Evolutionary conservation across 2,888 invertebrate species (phyloP).

Genomic region (Thera obeliscata): DNA sequence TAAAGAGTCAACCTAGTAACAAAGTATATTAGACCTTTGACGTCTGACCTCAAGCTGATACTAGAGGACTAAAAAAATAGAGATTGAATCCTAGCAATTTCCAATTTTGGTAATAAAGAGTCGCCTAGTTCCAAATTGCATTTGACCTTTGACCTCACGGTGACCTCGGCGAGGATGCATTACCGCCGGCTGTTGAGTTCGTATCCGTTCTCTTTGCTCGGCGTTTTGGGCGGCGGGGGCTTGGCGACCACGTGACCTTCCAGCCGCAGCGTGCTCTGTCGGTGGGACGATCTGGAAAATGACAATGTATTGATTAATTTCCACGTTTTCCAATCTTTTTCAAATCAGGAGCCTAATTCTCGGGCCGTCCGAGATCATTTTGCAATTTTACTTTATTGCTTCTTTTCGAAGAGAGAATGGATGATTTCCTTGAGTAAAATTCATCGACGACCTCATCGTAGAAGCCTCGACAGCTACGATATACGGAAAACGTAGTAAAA

Average conservation of each 20-base stretch:
- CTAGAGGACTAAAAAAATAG: neutral
- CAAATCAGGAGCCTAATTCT: too few relatives aligned
- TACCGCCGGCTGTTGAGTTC: slow-evolving; percentile 78
- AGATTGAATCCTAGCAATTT: neutral
- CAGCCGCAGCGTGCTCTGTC: slow-evolving; percentile 84
- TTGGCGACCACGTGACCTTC: slow-evolving; percentile 85
- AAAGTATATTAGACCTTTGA: neutral
- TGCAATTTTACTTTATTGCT: too few relatives aligned
- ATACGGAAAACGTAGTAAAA: too few relatives aligned
- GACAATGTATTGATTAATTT: neutral
- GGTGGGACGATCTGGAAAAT: slow-evolving; percentile 75
- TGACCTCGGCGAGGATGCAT: slow-evolving; percentile 28
- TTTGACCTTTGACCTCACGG: slow-evolving; percentile 2
- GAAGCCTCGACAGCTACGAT: too few relatives aligned
- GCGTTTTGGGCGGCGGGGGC: slow-evolving; percentile 70
- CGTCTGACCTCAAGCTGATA: neutral
- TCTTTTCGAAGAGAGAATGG: too few relatives aligned
- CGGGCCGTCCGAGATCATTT: too few relatives aligned
- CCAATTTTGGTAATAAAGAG: neutral
- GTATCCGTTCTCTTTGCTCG: slow-evolving; percentile 78
- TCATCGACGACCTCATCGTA: too few relatives aligned
- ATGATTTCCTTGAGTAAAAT: too few relatives aligned
- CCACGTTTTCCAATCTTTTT: too few relatives aligned
- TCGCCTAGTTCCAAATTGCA: neutral
- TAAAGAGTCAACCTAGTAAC: too few relatives aligned